Evolutionary conservation across 1,140 invertebrate genomes (phyloP).

Genomic region (Geopemphigus sp.): DNA sequence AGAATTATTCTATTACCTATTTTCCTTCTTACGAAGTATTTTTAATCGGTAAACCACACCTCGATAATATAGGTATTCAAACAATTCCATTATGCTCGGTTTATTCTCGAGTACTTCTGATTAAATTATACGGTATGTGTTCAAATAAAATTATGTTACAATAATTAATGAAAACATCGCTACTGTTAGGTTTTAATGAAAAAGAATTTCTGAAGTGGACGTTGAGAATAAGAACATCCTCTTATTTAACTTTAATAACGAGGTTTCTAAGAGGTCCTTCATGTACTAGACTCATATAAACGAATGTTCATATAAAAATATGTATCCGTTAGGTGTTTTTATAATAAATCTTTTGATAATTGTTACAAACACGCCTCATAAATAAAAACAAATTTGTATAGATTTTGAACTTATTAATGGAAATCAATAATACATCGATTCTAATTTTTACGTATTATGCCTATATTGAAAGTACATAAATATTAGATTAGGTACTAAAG

Average conservation of each 20-base stretch:
- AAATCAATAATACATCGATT: no score
- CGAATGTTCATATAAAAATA: not conserved
- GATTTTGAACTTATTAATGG: no score
- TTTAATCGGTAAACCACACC: conserved; percentile 27
- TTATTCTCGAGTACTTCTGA: not conserved
- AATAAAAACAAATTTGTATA: not conserved
- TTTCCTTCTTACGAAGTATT: conserved; percentile 4
- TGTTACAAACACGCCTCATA: no score
- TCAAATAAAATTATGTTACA: conserved; percentile 1
- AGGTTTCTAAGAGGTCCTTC: not conserved
- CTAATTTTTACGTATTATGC: no score
- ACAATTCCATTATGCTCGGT: not conserved
- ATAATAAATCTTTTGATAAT: no score
- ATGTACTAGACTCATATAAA: conserved; percentile 4
- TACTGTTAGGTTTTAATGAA: conserved; percentile 3
- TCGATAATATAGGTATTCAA: conserved; percentile 1
- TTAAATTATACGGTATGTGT: conserved; percentile 1
- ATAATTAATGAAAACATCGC: not conserved
- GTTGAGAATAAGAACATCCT: conserved; percentile 13
- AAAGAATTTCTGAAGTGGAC: not conserved
- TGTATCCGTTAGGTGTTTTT: not conserved
- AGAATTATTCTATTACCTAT: conserved; percentile 14
- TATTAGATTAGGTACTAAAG: no score
- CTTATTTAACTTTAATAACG: not conserved
- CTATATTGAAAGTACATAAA: no score